Conservation (phyloP, 2,888 invertebrate species). For the Elegia similella region DNA sequence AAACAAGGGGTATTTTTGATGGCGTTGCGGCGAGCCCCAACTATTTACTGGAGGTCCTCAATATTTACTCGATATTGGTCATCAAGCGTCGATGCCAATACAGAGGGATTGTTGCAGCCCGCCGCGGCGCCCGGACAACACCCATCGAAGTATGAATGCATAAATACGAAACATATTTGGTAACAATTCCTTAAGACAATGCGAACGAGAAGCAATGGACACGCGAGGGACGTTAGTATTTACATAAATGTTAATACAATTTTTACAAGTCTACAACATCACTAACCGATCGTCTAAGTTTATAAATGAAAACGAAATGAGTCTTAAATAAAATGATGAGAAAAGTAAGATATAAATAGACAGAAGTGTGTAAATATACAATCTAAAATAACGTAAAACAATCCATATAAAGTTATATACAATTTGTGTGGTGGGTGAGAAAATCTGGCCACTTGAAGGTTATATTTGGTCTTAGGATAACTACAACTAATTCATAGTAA, state of each 20-base stretch:
- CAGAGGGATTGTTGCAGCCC: background rate
- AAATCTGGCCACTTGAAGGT: constrained; percentile 64
- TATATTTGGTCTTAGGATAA: constrained; percentile 49
- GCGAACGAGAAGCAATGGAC: constrained; percentile 44
- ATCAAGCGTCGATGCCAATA: background rate
- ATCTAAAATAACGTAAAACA: constrained; percentile 54
- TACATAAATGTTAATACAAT: constrained; percentile 56
- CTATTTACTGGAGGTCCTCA: background rate
- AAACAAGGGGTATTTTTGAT: constrained; percentile 32
- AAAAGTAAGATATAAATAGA: constrained; percentile 32
- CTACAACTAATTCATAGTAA: constrained; percentile 21
- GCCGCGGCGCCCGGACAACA: constrained; percentile 16
- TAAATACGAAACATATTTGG: constrained; percentile 80
- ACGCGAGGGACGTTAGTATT: constrained; percentile 56
- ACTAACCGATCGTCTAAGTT: constrained; percentile 64
- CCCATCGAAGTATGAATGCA: constrained; percentile 36
- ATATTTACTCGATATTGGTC: background rate
- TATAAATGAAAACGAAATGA: constrained; percentile 29
- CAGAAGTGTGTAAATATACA: constrained; percentile 44
- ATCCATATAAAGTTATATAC: constrained; percentile 62
- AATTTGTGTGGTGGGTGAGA: constrained; percentile 69
- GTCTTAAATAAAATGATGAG: constrained; percentile 27
- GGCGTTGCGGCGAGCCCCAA: constrained; percentile 12
- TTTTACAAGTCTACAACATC: constrained; percentile 39
- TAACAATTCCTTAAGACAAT: constrained; percentile 71